Evolutionary conservation across 2,113 vertebrate species (phyloP).

Genomic region (Chrysemys picta): DNA sequence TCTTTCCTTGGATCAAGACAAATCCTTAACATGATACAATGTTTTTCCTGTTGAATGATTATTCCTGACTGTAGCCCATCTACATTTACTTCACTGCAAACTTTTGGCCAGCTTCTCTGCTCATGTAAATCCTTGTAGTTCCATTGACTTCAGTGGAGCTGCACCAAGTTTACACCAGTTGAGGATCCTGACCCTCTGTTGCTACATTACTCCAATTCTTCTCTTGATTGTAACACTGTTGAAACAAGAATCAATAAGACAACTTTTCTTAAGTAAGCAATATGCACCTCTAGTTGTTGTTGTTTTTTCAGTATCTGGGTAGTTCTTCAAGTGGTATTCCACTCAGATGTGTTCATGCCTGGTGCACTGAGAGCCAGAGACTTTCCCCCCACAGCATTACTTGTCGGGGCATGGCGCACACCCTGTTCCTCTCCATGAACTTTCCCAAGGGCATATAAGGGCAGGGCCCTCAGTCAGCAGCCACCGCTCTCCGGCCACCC

Average conservation of each 20-base stretch:
- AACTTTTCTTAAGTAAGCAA: not conserved
- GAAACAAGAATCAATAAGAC: not conserved
- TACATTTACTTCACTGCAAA: not conserved
- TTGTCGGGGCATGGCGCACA: too few relatives aligned
- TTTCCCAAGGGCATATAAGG: too few relatives aligned
- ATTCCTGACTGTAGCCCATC: not conserved
- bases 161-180: not conserved
- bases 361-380: not conserved
- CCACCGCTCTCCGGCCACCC: too few relatives aligned
- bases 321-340: not conserved
- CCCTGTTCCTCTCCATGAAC: too few relatives aligned
- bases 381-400: too few relatives aligned
- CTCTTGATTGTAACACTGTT: not conserved
- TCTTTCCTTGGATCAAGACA: not conserved
- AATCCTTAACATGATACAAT: not conserved
- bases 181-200: not conserved
- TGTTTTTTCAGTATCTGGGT: not conserved
- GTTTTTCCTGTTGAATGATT: not conserved
- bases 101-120: not conserved
- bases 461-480: too few relatives aligned
- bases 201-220: not conserved
- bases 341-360: not conserved
- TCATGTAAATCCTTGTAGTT: not conserved
- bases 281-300: not conserved
- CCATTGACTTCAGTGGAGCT: not conserved